Conservation (phyloP, 2,888 invertebrate species). For the Microctonus hyperodae region DNA sequence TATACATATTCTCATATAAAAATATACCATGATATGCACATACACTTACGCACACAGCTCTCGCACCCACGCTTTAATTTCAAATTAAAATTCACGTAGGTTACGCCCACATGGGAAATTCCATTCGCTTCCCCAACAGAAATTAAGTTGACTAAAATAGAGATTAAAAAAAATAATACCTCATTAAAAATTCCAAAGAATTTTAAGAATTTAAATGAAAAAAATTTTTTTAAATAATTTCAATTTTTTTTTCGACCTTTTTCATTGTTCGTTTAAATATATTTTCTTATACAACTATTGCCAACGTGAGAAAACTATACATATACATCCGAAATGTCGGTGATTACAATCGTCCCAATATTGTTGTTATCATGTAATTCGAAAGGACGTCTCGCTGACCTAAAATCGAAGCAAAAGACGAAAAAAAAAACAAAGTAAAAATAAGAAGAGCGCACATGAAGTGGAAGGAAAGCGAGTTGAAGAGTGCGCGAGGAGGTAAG, state of each 20-base stretch:
- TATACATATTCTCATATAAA: neutral
- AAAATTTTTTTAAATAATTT: neutral
- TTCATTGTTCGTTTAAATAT: neutral
- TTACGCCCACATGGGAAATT: conserved; percentile 22
- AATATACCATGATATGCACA: neutral
- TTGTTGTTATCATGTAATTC: conserved; percentile 41
- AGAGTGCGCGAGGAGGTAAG: conserved; percentile 7
- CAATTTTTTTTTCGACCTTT: neutral
- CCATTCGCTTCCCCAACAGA: conserved; percentile 1
- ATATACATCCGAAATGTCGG: neutral
- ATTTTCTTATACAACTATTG: neutral
- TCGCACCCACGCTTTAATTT: conserved; percentile 51
- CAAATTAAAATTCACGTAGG: conserved; percentile 55
- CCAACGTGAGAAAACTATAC: neutral
- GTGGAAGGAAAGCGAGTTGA: neutral
- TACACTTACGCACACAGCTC: neutral
- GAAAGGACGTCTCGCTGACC: conserved; percentile 42
- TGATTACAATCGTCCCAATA: conserved; percentile 18
- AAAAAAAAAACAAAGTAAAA: conserved; percentile 15
- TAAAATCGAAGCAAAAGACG: conserved; percentile 34
- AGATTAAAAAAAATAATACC: neutral
- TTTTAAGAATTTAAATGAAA: neutral
- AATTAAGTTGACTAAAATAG: conserved; percentile 14
- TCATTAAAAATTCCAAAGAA: neutral
- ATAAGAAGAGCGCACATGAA: neutral